Conservation (phyloP, 2,888 invertebrate genomes). For the Sarcophaga caerulescens region DNA sequence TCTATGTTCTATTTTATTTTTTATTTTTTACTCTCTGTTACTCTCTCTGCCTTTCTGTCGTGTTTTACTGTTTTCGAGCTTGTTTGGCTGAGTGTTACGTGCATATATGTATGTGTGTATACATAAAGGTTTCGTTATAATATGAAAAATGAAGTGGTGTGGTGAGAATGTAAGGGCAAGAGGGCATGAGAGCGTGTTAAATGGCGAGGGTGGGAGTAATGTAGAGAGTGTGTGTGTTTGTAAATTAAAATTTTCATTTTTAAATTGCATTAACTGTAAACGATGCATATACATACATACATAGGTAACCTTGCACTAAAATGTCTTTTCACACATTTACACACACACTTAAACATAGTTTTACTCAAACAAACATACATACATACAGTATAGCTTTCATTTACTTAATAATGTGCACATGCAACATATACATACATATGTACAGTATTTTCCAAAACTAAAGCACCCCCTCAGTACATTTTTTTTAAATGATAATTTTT, state of each 20-base stretch:
- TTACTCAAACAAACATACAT: not conserved
- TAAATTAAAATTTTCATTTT: conserved; percentile 56
- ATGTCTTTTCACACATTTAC: conserved; percentile 30
- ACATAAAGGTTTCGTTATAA: no score
- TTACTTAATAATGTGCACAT: not conserved
- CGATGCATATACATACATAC: conserved; percentile 32
- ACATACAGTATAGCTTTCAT: not conserved
- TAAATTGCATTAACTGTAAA: conserved; percentile 48
- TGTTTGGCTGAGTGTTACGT: no score
- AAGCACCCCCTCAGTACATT: no score
- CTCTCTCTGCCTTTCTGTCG: not conserved
- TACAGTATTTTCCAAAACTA: no score
- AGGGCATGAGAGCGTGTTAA: not conserved
- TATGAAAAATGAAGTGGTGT: no score
- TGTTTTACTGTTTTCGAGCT: no score
- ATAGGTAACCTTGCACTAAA: conserved; percentile 58
- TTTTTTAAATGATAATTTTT: no score
- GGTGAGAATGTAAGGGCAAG: not conserved
- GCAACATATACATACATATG: no score
- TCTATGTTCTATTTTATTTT: not conserved
- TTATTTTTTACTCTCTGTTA: not conserved
- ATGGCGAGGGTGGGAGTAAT: not conserved
- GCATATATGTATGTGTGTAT: no score
- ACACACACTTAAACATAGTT: not conserved
- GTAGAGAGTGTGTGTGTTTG: not conserved